Percentiles rank a stretch among this genome's conserved stretches.
Evolutionary conservation across 2,113 vertebrate species (phyloP).

Genomic region (Piaya cayana): DNA sequence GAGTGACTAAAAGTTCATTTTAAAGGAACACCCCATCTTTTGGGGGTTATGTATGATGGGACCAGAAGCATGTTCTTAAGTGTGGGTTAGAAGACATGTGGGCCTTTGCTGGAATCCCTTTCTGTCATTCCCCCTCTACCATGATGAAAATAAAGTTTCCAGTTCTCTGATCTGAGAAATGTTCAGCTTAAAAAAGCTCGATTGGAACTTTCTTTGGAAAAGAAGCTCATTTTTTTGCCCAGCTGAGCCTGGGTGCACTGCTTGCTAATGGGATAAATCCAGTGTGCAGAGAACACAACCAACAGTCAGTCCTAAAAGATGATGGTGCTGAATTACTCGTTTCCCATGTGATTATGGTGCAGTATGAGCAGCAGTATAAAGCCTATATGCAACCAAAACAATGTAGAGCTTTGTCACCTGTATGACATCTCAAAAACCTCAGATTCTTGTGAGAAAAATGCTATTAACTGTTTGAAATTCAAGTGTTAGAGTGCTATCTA

Average conservation of each 20-base stretch:
- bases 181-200: too few species aligned
- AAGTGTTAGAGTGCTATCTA: neutral
- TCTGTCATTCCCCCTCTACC: neutral
- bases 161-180: neutral
- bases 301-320: neutral
- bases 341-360: neutral
- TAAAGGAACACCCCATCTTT: neutral
- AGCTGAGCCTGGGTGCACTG: rapidly evolving
- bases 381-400: neutral
- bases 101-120: rapidly evolving
- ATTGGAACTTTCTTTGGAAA: neutral
- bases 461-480: neutral
- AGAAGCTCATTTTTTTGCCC: rapidly evolving
- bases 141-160: neutral
- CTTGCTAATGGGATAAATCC: neutral
- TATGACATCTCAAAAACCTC: neutral
- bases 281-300: neutral
- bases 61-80: neutral
- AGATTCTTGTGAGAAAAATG: neutral
- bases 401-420: neutral
- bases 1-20: neutral
- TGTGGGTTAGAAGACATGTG: neutral
- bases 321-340: neutral
- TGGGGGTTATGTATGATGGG: rapidly evolving
- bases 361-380: neutral